Evolutionary conservation across 2,888 invertebrate species (phyloP).

Genomic region (Chromoteleia sp.): DNA sequence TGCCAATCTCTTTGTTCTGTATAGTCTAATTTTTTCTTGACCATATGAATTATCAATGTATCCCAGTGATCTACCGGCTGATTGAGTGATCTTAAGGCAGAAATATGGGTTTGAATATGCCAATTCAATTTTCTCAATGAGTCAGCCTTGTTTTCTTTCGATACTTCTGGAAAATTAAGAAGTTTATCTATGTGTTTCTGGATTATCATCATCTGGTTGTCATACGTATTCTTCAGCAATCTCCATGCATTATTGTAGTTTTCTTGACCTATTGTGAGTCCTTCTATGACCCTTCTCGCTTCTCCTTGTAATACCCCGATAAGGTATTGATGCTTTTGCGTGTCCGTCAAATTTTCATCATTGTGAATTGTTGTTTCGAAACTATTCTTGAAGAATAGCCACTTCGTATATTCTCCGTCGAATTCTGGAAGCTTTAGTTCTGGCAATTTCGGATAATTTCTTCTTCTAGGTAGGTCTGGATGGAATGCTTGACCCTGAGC

Average conservation of each 20-base stretch:
- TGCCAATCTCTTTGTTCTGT: neutral
- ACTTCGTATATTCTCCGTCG: slow-evolving; percentile 14
- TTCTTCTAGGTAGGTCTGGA: too few species aligned
- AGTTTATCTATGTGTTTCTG: slow-evolving; percentile 15
- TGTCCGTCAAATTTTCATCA: neutral
- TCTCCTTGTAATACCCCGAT: slow-evolving; percentile 15
- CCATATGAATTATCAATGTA: slow-evolving; percentile 9
- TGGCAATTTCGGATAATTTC: slow-evolving; percentile 22
- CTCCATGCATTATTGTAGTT: slow-evolving; percentile 10
- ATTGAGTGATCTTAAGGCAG: neutral
- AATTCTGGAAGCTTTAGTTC: slow-evolving; percentile 11
- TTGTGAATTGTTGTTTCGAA: slow-evolving; percentile 20
- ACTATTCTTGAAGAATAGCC: slow-evolving; percentile 24
- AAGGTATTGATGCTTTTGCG: slow-evolving; percentile 17
- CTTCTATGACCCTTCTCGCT: neutral
- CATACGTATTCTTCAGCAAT: neutral
- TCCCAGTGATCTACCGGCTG: slow-evolving; percentile 14
- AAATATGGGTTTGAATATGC: neutral
- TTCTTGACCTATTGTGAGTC: slow-evolving; percentile 6
- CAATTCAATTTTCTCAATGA: neutral
- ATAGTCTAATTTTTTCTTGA: neutral
- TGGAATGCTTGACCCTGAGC: too few species aligned
- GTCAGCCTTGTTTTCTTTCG: neutral
- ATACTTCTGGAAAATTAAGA: neutral
- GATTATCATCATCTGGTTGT: slow-evolving; percentile 22